These are phyloP conservation scores for Fistularia commersonii DNA, from an alignment of 2,797 vertebrate species.

Conservation along the genomic window DNA sequence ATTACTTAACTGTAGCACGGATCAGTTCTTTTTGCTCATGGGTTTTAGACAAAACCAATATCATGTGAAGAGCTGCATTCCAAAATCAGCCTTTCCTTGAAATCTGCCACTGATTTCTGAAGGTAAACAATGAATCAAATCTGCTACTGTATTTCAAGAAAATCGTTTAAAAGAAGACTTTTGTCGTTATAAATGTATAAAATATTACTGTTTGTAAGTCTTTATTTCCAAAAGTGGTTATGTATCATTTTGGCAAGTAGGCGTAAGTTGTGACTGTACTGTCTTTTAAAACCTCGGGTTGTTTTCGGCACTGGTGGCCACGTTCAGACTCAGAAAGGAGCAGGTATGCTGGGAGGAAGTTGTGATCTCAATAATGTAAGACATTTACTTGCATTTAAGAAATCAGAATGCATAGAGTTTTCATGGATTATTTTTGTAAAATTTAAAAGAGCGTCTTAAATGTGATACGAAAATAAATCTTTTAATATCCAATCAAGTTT, in stretches of 20 bases:
- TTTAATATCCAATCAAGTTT: slow-evolving; percentile 44
- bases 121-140: background rate
- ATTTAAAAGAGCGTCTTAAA: slow-evolving; percentile 43
- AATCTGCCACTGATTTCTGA: slow-evolving; percentile 5
- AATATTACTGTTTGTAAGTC: slow-evolving; percentile 11
- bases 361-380: slow-evolving; percentile 38
- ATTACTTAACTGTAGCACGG: no score
- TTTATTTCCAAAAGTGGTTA: slow-evolving; percentile 4
- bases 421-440: slow-evolving; percentile 65
- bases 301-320: slow-evolving; percentile 17
- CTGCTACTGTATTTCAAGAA: slow-evolving; percentile 13
- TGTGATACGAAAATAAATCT: slow-evolving; percentile 56
- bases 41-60: background rate
- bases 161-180: background rate
- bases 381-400: slow-evolving; percentile 41
- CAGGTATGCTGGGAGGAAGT: slow-evolving; percentile 17
- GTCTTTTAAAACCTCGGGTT: slow-evolving; percentile 29
- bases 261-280: slow-evolving; percentile 15
- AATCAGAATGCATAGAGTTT: slow-evolving; percentile 58
- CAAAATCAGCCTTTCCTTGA: slow-evolving; percentile 9
- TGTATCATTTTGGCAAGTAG: slow-evolving; percentile 12
- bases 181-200: slow-evolving; percentile 27
- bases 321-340: slow-evolving; percentile 9
- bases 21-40: no score
- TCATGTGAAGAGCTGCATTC: slow-evolving; percentile 10